Evolutionary conservation across 1,140 invertebrate species (phyloP).

Genomic region (Chionoecetes opilio): DNA sequence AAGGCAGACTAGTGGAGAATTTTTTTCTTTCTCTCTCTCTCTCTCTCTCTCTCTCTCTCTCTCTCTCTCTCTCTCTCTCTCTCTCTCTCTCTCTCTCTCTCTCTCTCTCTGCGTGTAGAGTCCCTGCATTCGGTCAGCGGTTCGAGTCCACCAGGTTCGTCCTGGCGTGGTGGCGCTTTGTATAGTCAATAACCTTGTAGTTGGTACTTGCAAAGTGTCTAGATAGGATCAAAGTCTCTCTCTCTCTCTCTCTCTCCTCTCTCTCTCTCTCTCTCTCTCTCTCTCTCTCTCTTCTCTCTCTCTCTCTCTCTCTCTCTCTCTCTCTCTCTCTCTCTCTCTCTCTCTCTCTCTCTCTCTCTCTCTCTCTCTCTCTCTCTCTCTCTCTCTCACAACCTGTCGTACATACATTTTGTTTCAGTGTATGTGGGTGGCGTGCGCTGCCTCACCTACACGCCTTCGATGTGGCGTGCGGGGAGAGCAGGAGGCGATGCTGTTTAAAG

Average conservation of each 20-base stretch:
- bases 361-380: conserved; percentile 45
- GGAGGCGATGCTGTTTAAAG: background rate
- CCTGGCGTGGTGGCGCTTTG: too few species aligned
- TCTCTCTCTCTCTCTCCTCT: too few species aligned
- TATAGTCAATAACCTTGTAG: too few species aligned
- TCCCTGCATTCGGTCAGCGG: too few species aligned
- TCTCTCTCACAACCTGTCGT: background rate
- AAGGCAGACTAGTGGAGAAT: too few species aligned
- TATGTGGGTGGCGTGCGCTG: background rate
- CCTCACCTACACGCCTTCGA: background rate
- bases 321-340: conserved; percentile 55
- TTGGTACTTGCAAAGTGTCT: too few species aligned
- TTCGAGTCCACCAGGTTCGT: too few species aligned
- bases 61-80: conserved; percentile 54
- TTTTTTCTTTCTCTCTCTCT: background rate
- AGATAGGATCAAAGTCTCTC: too few species aligned
- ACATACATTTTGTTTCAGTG: background rate
- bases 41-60: conserved; percentile 55
- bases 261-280: too few species aligned
- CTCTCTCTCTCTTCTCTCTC: background rate
- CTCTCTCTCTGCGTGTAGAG: too few species aligned
- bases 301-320: conserved; percentile 13
- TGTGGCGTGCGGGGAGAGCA: background rate
- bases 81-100: conserved; percentile 49
- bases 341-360: conserved; percentile 53